phyloP scores from a whole-genome alignment of 2,888 invertebrate genomes.

The Antheraea assamensis region DNA sequence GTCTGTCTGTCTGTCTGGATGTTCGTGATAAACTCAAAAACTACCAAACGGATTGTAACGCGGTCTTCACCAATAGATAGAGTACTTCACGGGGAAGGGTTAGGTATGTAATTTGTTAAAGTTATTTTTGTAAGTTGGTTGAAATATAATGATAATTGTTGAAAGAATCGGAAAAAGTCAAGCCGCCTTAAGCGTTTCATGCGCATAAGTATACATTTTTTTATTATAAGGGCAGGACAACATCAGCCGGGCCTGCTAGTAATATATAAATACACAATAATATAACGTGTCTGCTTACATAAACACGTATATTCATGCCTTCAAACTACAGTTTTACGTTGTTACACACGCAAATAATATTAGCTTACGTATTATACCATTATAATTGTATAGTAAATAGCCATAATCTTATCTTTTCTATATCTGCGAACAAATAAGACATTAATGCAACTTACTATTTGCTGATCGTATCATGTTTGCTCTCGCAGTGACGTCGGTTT shows the following conservation, averaged over 20 bases:
- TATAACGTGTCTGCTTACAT: background rate
- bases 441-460: constrained; percentile 19
- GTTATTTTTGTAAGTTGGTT: too few relatives aligned
- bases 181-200: too few relatives aligned
- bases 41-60: too few relatives aligned
- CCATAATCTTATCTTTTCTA: constrained; percentile 27
- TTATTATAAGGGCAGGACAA: too few relatives aligned
- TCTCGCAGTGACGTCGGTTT: constrained; percentile 19
- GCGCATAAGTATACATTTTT: too few relatives aligned
- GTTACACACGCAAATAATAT: constrained; percentile 20
- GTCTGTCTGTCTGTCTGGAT: too few relatives aligned
- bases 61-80: too few relatives aligned
- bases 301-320: constrained; percentile 4
- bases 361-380: constrained; percentile 17
- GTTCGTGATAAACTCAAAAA: too few relatives aligned
- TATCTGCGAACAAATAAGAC: constrained; percentile 25
- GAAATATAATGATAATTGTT: too few relatives aligned
- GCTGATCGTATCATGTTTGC: constrained; percentile 17
- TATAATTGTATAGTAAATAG: constrained; percentile 24
- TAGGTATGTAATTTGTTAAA: too few relatives aligned
- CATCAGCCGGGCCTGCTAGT: background rate
- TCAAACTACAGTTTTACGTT: constrained; percentile 9
- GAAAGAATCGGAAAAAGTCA: too few relatives aligned
- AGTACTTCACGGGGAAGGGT: too few relatives aligned
- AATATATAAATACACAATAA: background rate